Evolutionary conservation across 2,797 vertebrate species (phyloP).

Genomic region (Bovichtus variegatus): DNA sequence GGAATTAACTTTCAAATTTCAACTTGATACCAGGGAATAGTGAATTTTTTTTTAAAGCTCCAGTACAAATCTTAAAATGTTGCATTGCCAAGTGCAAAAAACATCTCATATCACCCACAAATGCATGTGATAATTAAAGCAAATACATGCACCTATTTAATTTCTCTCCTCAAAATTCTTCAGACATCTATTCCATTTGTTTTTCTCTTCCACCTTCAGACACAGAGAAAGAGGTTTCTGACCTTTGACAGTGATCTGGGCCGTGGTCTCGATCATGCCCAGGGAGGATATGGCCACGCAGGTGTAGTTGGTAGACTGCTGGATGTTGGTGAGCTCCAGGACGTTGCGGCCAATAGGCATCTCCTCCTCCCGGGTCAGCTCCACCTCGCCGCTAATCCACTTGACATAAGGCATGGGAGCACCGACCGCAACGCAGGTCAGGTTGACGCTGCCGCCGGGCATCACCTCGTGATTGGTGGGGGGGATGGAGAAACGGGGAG

Average conservation of each 20-base stretch:
- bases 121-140: not conserved
- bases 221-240: slow-evolving; percentile 40
- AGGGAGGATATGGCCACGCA: slow-evolving; percentile 97
- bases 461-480: slow-evolving; percentile 97
- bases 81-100: not conserved
- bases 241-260: slow-evolving; percentile 98
- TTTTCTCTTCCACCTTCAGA: not conserved
- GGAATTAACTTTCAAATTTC: not conserved
- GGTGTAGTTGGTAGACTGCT: slow-evolving; percentile 95
- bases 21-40: not conserved
- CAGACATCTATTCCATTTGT: not conserved
- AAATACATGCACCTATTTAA: not conserved
- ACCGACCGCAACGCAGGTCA: slow-evolving; percentile 96
- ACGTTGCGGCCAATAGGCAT: slow-evolving; percentile 96
- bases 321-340: slow-evolving; percentile 92
- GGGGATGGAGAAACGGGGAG: slow-evolving; percentile 98
- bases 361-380: slow-evolving; percentile 95
- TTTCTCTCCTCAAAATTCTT: not conserved
- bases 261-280: slow-evolving; percentile 94
- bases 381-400: slow-evolving; percentile 92
- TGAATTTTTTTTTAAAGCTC: not conserved
- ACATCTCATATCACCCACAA: not conserved
- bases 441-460: slow-evolving; percentile 96
- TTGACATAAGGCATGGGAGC: slow-evolving; percentile 98
- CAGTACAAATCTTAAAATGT: not conserved